Conservation (phyloP, 2,888 invertebrate species). For the Pollenia amentaria region DNA sequence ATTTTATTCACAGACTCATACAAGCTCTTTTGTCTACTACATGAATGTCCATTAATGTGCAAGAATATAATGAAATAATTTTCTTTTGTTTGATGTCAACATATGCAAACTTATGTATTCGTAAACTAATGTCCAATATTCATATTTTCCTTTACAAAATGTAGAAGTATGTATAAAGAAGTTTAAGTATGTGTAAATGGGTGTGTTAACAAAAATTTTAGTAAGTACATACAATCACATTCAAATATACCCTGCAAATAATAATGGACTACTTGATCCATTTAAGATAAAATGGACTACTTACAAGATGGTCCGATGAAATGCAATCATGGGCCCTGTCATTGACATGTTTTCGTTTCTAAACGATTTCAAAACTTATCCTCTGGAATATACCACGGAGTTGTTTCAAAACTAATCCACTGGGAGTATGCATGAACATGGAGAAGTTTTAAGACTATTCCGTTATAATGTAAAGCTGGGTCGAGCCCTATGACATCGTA, state of each 20-base stretch:
- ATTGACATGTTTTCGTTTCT: no score
- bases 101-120: slow-evolving; percentile 3
- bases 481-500: no score
- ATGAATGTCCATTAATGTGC: slow-evolving; percentile 28
- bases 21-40: slow-evolving; percentile 6
- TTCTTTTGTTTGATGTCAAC: slow-evolving; percentile 32
- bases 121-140: neutral
- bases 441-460: no score
- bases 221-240: slow-evolving; percentile 16
- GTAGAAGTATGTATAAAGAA: slow-evolving; percentile 30
- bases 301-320: no score
- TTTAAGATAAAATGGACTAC: no score
- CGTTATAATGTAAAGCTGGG: no score
- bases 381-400: no score
- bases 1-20: neutral
- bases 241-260: slow-evolving; percentile 27
- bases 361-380: no score
- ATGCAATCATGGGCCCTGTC: no score
- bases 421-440: no score
- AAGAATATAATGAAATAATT: slow-evolving; percentile 45
- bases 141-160: slow-evolving; percentile 15
- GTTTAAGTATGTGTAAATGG: slow-evolving; percentile 35
- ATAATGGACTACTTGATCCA: no score
- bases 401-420: no score
- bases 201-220: slow-evolving; percentile 36